Base-by-base conservation (phyloP, 2,797 vertebrate species). In the Alectoris magna region DNA sequence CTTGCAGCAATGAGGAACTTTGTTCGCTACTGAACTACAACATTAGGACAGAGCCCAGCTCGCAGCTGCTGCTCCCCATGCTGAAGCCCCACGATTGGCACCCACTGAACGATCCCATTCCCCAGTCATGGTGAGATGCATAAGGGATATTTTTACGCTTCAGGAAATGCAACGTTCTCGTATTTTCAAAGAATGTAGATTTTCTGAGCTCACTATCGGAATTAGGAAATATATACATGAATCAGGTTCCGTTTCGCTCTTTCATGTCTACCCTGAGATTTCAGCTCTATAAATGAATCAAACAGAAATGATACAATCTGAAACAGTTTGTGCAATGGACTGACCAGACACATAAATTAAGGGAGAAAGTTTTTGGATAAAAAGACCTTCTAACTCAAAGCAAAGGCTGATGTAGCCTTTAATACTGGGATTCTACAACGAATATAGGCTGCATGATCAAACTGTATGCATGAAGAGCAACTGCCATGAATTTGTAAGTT, bases 401-500 rank as follows among this genome's bases (percentile, higher is more conserved):
- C 17, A 86, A 44, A 29, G 41, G 59, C 0, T 1, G 14, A 49
- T 36, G 14, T 8, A 76, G 58, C 23, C 83, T 80, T 34, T 53
- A 71, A 24, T 43, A 31, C 15, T 22, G 5, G 6, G 29, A 81
- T 87, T 17, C 64, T 49, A 53, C 48, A 69, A 43, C 24, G 75
- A 81, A 60, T 12, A 41, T 0, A 12, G 43, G 36, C 48, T 70
- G 49, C 7, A 41, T 41, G 60, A 73, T 4, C 0, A 4, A 62
- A 56, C 74, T 24, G 43, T 12, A 49, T 3, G 29, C 51, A 46
- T 67, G 63, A 34, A 5, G 51, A 94, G 64, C 76, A 91, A 36
- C 55, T 36, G 29, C 48, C 46, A 60, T 53, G 60, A 79, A 88
- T 76, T 76, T 78, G 90, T 87, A 84, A 92, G 76, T 17, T 59